Evolutionary conservation across 2,888 invertebrate species (phyloP).

Genomic region (Microchrysa polita): DNA sequence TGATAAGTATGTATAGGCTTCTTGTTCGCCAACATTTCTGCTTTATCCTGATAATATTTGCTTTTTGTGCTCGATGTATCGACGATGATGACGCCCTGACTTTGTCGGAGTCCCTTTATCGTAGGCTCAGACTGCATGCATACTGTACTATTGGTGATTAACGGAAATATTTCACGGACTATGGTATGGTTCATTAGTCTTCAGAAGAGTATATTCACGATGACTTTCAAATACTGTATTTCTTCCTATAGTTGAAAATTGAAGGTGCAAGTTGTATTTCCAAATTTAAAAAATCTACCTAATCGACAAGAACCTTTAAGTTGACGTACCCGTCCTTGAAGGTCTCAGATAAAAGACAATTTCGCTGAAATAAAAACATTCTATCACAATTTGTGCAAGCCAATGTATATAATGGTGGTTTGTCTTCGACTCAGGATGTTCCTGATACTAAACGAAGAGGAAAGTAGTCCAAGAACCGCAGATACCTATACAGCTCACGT

Average conservation of each 20-base stretch:
- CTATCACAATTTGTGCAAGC: constrained; percentile 26
- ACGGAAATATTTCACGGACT: too few relatives aligned
- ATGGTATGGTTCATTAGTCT: too few relatives aligned
- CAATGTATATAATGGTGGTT: background rate
- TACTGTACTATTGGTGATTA: too few relatives aligned
- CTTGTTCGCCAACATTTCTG: constrained; percentile 19
- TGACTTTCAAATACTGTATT: too few relatives aligned
- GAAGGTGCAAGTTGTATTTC: too few relatives aligned
- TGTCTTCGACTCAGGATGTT: background rate
- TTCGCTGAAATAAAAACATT: constrained; percentile 33
- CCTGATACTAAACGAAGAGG: background rate
- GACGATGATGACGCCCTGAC: too few relatives aligned
- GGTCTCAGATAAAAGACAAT: constrained; percentile 20
- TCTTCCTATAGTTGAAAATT: too few relatives aligned
- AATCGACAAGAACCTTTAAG: background rate
- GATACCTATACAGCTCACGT: background rate
- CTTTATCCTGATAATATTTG: constrained; percentile 9
- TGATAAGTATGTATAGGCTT: constrained; percentile 27
- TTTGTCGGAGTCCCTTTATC: background rate
- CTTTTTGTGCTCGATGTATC: background rate
- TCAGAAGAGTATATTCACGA: too few relatives aligned
- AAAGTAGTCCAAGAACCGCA: background rate
- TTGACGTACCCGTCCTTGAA: background rate
- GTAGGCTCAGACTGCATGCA: too few relatives aligned
- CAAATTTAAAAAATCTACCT: too few relatives aligned